A percentile compares a stretch with the other conserved stretches of the same genome.
Conservation (phyloP, 1,140 invertebrate species). For the Drosophila tristis region DNA sequence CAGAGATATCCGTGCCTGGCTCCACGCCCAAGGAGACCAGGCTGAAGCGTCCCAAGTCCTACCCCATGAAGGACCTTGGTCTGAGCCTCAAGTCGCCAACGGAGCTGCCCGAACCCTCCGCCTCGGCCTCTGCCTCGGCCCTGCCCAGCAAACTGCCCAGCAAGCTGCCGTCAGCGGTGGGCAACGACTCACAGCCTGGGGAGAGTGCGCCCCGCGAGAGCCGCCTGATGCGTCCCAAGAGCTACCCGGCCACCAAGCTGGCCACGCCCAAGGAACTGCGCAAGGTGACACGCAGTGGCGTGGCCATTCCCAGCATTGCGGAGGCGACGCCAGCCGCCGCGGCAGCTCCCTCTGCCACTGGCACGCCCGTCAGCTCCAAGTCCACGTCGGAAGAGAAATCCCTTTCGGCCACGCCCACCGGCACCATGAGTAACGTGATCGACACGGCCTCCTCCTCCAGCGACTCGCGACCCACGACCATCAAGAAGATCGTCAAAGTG, state of each 20-base stretch:
- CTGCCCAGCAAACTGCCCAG: slow-evolving; percentile 50
- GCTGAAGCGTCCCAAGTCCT: slow-evolving; percentile 86
- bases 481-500: slow-evolving; percentile 71
- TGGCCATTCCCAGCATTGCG: slow-evolving; percentile 58
- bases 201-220: slow-evolving; percentile 49
- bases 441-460: slow-evolving; percentile 51
- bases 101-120: slow-evolving; percentile 15
- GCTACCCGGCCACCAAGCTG: slow-evolving; percentile 85
- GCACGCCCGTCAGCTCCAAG: slow-evolving; percentile 44
- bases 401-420: slow-evolving; percentile 26
- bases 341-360: neutral
- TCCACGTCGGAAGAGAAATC: slow-evolving; percentile 67
- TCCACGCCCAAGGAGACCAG: slow-evolving; percentile 85
- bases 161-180: slow-evolving; percentile 21
- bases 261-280: slow-evolving; percentile 78
- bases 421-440: slow-evolving; percentile 16
- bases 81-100: slow-evolving; percentile 44
- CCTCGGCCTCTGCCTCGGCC: neutral
- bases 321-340: slow-evolving; percentile 22
- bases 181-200: slow-evolving; percentile 4
- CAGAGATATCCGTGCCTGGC: neutral
- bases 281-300: slow-evolving; percentile 66
- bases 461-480: slow-evolving; percentile 52
- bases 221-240: slow-evolving; percentile 84
- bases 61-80: slow-evolving; percentile 80